phyloP scores from a whole-genome alignment of 2,888 invertebrate genomes.

The Synergus itoensis region DNA sequence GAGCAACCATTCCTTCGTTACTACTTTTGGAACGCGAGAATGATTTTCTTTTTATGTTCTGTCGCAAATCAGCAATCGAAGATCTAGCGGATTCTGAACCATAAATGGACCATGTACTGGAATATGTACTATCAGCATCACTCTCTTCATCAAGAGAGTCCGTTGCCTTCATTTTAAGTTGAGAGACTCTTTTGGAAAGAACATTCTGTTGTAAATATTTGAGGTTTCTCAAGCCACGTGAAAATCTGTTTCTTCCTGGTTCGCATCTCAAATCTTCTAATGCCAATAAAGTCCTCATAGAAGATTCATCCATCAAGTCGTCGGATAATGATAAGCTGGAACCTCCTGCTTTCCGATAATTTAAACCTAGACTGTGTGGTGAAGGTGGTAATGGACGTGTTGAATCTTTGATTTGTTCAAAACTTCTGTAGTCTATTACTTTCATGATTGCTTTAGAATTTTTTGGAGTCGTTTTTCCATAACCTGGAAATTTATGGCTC shows the following conservation, averaged over 20 bases:
- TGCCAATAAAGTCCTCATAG: conserved; percentile 75
- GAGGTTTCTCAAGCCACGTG: conserved; percentile 83
- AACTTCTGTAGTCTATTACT: conserved; percentile 57
- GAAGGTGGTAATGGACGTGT: conserved; percentile 39
- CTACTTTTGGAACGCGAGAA: conserved; percentile 75
- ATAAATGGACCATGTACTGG: conserved; percentile 63
- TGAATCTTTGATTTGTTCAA: conserved; percentile 46
- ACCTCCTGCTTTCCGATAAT: conserved; percentile 52
- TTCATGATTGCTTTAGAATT: conserved; percentile 55
- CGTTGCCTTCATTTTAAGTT: conserved; percentile 75
- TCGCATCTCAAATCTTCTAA: conserved; percentile 83
- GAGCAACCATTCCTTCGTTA: conserved; percentile 83
- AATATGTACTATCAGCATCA: conserved; percentile 72
- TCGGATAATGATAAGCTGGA: conserved; percentile 67
- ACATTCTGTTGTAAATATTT: conserved; percentile 82
- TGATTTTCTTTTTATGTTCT: conserved; percentile 60
- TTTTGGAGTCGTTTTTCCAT: conserved; percentile 53
- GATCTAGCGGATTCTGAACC: conserved; percentile 65
- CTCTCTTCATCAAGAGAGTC: conserved; percentile 76
- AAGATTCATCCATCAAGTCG: conserved; percentile 76
- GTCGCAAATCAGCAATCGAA: conserved; percentile 59
- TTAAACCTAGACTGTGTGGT: conserved; percentile 50
- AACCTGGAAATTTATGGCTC: conserved; percentile 62
- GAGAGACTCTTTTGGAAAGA: conserved; percentile 82
- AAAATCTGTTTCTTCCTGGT: conserved; percentile 78